phyloP scores from a whole-genome alignment of 2,797 vertebrate species.

The Gobionotothen gibberifrons region DNA sequence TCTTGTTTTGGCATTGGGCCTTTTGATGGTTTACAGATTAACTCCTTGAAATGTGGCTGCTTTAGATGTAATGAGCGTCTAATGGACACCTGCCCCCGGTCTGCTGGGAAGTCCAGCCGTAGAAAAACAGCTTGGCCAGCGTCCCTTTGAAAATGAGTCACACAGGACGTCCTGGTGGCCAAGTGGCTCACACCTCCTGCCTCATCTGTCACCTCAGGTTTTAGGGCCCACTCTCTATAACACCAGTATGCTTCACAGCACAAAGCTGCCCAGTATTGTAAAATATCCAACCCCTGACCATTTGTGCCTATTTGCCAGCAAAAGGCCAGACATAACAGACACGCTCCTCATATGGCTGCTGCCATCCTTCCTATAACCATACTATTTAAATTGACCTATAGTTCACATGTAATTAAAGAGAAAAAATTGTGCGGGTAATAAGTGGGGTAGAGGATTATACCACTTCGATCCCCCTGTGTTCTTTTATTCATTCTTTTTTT shows the following conservation, averaged over 20 bases:
- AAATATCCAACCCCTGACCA: conserved; percentile 70
- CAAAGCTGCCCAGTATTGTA: conserved; percentile 59
- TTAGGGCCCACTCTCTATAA: conserved; percentile 59
- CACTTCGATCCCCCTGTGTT: conserved; percentile 61
- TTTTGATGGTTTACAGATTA: conserved; percentile 69
- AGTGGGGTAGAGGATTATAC: conserved; percentile 69
- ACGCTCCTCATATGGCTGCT: conserved; percentile 30
- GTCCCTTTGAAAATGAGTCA: conserved; percentile 67
- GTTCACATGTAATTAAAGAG: conserved; percentile 72
- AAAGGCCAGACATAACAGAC: conserved; percentile 36
- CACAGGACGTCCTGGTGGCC: conserved; percentile 73
- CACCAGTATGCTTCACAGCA: conserved; percentile 54
- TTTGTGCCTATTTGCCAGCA: conserved; percentile 68
- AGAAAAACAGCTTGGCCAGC: conserved; percentile 56
- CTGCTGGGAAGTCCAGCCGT: conserved; percentile 36
- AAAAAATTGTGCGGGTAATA: conserved; percentile 54
- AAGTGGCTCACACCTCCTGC: conserved; percentile 75
- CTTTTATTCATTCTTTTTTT: conserved; percentile 65
- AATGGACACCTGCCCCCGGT: conserved; percentile 56
- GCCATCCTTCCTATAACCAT: conserved; percentile 31
- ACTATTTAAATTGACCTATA: conserved; percentile 48
- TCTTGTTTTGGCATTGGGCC: conserved; percentile 57
- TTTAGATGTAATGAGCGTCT: conserved; percentile 57
- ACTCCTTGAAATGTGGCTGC: conserved; percentile 61
- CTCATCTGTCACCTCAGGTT: conserved; percentile 71